These are phyloP conservation scores for Polyodon spathula DNA, from an alignment of 2,113 vertebrate genomes.

Conservation along the genomic window DNA sequence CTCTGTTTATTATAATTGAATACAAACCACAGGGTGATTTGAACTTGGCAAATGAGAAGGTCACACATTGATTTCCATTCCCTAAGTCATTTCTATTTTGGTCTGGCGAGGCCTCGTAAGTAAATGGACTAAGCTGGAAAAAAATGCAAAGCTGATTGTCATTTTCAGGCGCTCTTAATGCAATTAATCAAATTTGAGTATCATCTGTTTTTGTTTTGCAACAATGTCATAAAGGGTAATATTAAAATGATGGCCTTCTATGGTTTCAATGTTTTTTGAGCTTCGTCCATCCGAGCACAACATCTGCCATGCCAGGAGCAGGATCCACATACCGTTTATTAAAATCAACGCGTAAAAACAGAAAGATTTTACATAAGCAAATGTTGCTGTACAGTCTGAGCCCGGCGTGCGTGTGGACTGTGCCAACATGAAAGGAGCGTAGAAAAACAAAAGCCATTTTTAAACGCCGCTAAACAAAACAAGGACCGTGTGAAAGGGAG, in stretches of 20 bases:
- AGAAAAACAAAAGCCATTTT: constrained; percentile 15
- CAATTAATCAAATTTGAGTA: constrained; percentile 31
- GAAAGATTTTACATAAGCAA: constrained; percentile 64
- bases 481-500: constrained; percentile 13
- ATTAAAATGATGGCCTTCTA: constrained; percentile 25
- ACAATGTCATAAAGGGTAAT: constrained; percentile 25
- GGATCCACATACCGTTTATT: constrained; percentile 46
- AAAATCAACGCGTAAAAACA: constrained; percentile 37
- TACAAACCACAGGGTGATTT: too few species aligned
- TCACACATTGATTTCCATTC: not conserved
- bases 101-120: constrained; percentile 20
- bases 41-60: not conserved
- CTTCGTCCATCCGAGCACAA: constrained; percentile 19
- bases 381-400: constrained; percentile 29
- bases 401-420: constrained; percentile 23
- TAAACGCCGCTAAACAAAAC: constrained; percentile 45
- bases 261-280: constrained; percentile 28
- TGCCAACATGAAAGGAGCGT: constrained; percentile 29
- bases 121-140: constrained; percentile 26
- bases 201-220: constrained; percentile 25
- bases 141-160: constrained; percentile 36
- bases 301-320: constrained; percentile 27
- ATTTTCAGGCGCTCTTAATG: constrained; percentile 22
- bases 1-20: too few species aligned
- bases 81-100: constrained; percentile 10